Evolutionary conservation across 2,888 invertebrate genomes (phyloP), one percentile per base, ranked within the genome.

Genomic region (Nemapogon koenigi): DNA sequence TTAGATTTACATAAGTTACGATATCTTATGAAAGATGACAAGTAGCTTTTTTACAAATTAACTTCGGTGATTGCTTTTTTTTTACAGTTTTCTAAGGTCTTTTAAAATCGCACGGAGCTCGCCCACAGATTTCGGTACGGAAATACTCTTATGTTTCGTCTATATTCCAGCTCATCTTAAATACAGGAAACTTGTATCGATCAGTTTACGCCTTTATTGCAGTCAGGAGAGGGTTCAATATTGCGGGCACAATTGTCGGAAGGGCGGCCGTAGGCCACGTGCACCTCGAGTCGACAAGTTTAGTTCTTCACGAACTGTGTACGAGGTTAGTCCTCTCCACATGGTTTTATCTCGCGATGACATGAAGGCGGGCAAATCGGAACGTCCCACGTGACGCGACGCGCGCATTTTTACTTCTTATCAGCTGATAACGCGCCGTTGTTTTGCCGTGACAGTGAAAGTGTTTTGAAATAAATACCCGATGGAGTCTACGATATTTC

Each of bases 281-380:
- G 76, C 73, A 65, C 61, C 60, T 62, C 69, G 62, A 67, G 64
- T 68, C 73, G 70, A 76, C 73, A 72, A 75, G 75, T 63, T 59
- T 59, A 59, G 76, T 78, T 78, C 75, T 75, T 75, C 73, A 66
- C 73, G 65, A 75, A 72, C 75, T 65, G 71, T 75, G 75, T 76
- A 66, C 71, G 75, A 73, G 76, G 75, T 63, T 71, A 73, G 75
- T 73, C 69, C 64, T 70, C 33, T 38, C 65, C 72, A 69, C 68
- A 68, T 70, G 71, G 67, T 57, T 66, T 63, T 67, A 62, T 59
- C 62, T 50, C 55, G 57, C 59, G 57, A 22, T 29, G 73, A 61
- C 72, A 70, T 69, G 16, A 18, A 35, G 35, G 35, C 53, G 54
- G 55, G 50, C 48, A 48, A n/a, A 56, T 52, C 59, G 54, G 51